These are phyloP conservation scores for Otolemur garnettii DNA, from an alignment of 2,113 vertebrate species.

Conservation along the genomic window DNA sequence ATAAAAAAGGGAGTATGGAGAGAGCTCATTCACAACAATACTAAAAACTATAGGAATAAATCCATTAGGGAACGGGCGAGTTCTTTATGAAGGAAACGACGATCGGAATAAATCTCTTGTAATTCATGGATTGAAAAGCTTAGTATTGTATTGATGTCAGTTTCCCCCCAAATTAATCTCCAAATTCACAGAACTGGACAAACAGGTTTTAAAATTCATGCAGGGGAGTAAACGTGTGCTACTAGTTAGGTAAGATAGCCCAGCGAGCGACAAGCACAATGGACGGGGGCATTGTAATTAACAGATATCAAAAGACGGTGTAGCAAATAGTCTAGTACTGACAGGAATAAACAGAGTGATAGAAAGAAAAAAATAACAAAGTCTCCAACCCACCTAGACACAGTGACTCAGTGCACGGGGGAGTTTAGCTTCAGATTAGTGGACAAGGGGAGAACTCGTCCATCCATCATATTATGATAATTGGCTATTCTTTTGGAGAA, in stretches of 20 bases:
- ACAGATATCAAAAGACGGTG: slow-evolving; percentile 17
- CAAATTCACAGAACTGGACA: slow-evolving; percentile 47
- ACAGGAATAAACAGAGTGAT: not conserved
- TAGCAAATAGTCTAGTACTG: not conserved
- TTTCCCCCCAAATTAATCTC: not conserved
- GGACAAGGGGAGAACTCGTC: not conserved
- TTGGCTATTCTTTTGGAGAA: not conserved
- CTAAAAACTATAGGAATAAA: not conserved
- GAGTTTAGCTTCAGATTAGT: not conserved
- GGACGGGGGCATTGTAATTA: slow-evolving; percentile 41
- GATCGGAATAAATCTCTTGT: not conserved
- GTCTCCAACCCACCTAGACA: not conserved
- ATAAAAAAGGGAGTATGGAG: not conserved
- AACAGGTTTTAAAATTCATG: slow-evolving; percentile 25
- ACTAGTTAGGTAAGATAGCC: slow-evolving; percentile 2
- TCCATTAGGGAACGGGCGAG: not conserved
- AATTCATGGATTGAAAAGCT: not conserved
- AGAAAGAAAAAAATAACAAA: not conserved
- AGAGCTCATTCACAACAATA: slow-evolving; percentile 38
- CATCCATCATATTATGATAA: not conserved
- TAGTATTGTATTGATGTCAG: not conserved
- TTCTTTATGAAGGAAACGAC: not conserved
- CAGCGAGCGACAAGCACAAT: not conserved
- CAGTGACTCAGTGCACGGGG: not conserved
- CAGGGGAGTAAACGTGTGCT: slow-evolving; percentile 30